Percentiles rank a stretch among this genome's conserved stretches.
phyloP scores from a whole-genome alignment of 2,113 vertebrate species.

The Gorilla gorilla region DNA sequence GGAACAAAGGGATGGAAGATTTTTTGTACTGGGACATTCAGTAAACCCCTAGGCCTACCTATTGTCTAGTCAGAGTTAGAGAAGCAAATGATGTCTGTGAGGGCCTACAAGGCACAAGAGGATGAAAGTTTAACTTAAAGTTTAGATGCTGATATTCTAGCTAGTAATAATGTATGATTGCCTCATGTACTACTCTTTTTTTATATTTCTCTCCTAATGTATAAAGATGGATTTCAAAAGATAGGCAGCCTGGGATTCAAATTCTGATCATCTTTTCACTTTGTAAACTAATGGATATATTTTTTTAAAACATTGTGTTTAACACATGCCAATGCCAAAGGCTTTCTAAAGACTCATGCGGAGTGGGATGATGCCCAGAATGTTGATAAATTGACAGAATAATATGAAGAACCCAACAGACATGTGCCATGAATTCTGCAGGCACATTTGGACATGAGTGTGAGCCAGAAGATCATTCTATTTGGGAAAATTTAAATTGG shows the following conservation, averaged over 20 bases:
- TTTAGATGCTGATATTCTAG: neutral
- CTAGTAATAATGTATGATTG: neutral
- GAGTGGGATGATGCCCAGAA: neutral
- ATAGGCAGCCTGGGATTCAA: neutral
- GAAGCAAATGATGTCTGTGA: neutral
- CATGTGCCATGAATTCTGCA: neutral
- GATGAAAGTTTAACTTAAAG: neutral
- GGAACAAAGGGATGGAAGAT: neutral
- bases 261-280: neutral
- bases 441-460: neutral
- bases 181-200: neutral
- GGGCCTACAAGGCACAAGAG: neutral
- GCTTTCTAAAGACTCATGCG: neutral
- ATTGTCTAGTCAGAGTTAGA: conserved; percentile 14
- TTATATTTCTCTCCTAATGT: neutral
- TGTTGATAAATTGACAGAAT: neutral
- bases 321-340: neutral
- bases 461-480: neutral
- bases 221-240: neutral
- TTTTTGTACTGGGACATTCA: neutral
- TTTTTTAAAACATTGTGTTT: neutral
- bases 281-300: neutral
- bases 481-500: neutral
- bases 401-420: neutral
- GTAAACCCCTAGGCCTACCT: neutral